Percentiles rank a stretch among this genome's conserved stretches.
Evolutionary conservation across 2,113 vertebrate species (phyloP).

Genomic region (Morone saxatilis): DNA sequence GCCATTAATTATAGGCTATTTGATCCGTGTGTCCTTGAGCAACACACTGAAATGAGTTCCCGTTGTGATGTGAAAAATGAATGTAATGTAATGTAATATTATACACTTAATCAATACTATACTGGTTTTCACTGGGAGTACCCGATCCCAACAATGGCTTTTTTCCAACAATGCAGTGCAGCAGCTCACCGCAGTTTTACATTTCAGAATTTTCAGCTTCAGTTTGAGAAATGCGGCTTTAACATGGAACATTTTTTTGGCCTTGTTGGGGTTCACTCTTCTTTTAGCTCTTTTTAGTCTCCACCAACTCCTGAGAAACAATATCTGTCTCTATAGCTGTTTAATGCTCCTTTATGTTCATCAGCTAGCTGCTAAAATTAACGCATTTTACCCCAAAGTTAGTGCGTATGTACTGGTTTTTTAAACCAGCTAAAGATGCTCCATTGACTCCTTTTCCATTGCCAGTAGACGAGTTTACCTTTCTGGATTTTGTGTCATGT

Average conservation of each 20-base stretch:
- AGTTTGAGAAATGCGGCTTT: too few relatives aligned
- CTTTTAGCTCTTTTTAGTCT: too few relatives aligned
- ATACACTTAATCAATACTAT: neutral
- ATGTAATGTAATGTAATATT: neutral
- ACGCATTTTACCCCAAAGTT: too few relatives aligned
- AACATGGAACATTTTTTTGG: too few relatives aligned
- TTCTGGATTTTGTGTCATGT: too few relatives aligned
- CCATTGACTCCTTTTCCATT: too few relatives aligned
- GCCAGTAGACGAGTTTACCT: too few relatives aligned
- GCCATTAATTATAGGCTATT: neutral
- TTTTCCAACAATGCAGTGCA: neutral
- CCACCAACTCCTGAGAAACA: neutral
- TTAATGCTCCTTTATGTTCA: neutral
- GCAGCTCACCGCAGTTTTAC: neutral
- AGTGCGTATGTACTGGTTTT: too few relatives aligned
- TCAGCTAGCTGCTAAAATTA: neutral
- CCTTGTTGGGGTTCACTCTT: too few relatives aligned
- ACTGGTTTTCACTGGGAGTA: neutral
- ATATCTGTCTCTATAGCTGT: neutral
- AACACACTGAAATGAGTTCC: too few relatives aligned
- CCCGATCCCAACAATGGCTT: neutral
- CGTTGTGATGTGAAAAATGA: neutral
- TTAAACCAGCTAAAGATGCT: too few relatives aligned
- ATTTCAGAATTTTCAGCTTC: neutral
- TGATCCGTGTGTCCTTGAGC: neutral